Conservation (phyloP, 2,113 vertebrate genomes). For the Calidris pugnax region DNA sequence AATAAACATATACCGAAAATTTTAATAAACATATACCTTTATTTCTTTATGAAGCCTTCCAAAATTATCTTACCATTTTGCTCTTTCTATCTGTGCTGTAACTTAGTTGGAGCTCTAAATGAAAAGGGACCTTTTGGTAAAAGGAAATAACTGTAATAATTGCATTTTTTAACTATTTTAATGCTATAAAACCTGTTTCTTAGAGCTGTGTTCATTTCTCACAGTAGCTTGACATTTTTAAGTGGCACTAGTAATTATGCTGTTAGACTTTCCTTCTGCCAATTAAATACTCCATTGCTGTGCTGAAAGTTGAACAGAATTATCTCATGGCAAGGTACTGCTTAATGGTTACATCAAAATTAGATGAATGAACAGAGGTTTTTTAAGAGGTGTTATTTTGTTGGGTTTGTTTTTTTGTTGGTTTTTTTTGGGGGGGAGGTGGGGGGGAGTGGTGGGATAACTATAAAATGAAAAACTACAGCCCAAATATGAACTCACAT, state of each 20-base stretch:
- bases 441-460: neutral
- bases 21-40: neutral
- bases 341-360: neutral
- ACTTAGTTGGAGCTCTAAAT: neutral
- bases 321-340: neutral
- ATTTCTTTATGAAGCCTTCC: neutral
- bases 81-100: neutral
- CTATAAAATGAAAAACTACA: neutral
- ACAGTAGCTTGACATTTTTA: neutral
- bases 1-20: neutral
- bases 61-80: neutral
- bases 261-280: neutral
- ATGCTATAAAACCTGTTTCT: neutral
- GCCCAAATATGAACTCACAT: neutral
- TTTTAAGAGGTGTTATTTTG: neutral
- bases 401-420: neutral
- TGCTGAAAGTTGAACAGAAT: neutral
- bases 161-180: neutral
- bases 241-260: neutral
- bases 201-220: neutral
- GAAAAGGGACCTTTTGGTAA: neutral
- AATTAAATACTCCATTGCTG: neutral
- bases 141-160: neutral
- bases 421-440: neutral
- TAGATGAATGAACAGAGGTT: neutral